These are phyloP conservation scores for Prunella strophiata DNA, from an alignment of 2,797 vertebrate species.

Conservation along the genomic window DNA sequence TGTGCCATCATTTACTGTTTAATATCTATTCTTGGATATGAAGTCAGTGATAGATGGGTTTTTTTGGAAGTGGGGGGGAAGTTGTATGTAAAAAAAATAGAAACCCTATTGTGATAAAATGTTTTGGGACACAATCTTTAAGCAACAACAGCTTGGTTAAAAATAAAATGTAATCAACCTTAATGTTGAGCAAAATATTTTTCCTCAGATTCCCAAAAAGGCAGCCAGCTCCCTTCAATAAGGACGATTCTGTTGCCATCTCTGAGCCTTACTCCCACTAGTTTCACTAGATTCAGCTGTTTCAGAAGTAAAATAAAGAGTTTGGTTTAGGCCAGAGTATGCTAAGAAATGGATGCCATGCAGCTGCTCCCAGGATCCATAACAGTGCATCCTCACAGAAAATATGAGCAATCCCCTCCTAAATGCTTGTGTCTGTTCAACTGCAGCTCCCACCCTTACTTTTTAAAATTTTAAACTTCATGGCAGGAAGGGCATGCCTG, in stretches of 20 bases:
- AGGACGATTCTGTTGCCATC: background rate
- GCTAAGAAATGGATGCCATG: background rate
- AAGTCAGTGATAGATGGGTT: background rate
- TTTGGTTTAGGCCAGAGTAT: background rate
- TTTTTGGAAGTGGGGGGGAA: background rate
- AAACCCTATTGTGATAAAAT: background rate
- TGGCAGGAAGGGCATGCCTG: background rate
- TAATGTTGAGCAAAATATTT: background rate
- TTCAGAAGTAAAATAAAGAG: background rate
- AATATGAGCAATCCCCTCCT: background rate
- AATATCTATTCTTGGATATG: background rate
- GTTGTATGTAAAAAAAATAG: background rate
- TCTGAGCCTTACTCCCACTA: background rate
- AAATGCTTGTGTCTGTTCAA: background rate
- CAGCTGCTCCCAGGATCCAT: accelerated
- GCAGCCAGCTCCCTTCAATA: background rate
- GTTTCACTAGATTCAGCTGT: background rate
- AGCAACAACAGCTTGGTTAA: background rate
- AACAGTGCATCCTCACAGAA: background rate
- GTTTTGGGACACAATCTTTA: background rate
- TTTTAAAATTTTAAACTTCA: background rate
- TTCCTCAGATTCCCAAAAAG: background rate
- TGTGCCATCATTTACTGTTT: background rate
- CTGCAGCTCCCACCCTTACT: background rate
- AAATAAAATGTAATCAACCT: background rate